Evolutionary conservation across 2,888 invertebrate species (phyloP), one percentile per base, ranked within the genome.

Genomic region (Rotaria macrura): DNA sequence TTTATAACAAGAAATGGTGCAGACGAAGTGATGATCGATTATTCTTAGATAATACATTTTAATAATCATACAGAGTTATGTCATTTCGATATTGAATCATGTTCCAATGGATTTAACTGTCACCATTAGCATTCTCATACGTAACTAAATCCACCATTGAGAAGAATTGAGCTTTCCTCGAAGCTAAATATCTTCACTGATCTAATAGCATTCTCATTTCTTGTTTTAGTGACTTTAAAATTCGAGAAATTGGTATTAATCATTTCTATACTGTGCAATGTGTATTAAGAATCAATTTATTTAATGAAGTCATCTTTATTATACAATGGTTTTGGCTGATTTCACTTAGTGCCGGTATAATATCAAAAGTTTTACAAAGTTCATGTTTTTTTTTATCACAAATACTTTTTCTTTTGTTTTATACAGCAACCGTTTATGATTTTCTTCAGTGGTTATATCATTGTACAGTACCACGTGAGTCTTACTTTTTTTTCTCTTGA

Each of bases 261-360:
- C 86, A 86, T 83, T 84, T 84, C 23, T 86, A 84, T 84, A 86
- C 38, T 29, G 86, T 88, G 14, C 88, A 88, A 84, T 88, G 88
- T 84, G 87, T 87, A 0, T 85, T 88, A 17, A 87, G 87, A 55
- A 86, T 86, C 38, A 86, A 86, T 86, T 85, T 86, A 43, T 86
- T 86, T 79, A 86, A 86, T 83, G 86, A 86, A 54, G 84, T 86
- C 25, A 86, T 86, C 38, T 86, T 84, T 34, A 86, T 86, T 49
- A 84, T 86, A 38, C 84, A 84, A 84, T 86, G 86, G 86, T 86
- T 86, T 65, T 86, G 86, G 86, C 55, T 86, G 17, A 79, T 79
- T 43, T 79, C 79, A n/a, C 25, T 79, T 6, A 43, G 79, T 14
- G 85, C 84, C n/a, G 65, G 84, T 84, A 83, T 5, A 43, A 84